phyloP scores from a whole-genome alignment of 1,140 invertebrate genomes.

The Nasonia vitripennis region DNA sequence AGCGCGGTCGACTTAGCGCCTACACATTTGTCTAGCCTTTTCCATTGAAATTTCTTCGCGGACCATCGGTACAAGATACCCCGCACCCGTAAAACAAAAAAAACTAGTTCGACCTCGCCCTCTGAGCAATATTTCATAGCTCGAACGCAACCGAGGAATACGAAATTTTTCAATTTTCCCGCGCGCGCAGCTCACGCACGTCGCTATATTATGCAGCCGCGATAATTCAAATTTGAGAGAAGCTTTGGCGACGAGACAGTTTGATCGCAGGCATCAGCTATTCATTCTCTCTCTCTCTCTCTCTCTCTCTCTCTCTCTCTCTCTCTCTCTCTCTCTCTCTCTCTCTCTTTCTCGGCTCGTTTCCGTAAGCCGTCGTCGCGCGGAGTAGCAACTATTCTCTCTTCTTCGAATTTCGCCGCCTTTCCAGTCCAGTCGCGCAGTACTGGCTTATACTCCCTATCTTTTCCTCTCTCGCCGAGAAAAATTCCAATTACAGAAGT shows the following conservation, averaged over 20 bases:
- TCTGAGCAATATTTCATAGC: not conserved
- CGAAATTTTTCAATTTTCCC: conserved; percentile 18
- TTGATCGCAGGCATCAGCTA: not conserved
- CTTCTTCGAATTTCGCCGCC: not conserved
- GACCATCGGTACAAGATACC: not conserved
- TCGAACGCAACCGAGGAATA: not conserved
- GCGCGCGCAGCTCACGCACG: not conserved
- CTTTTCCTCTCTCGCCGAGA: not conserved
- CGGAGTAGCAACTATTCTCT: no score
- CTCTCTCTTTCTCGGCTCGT: not conserved
- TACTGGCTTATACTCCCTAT: not conserved
- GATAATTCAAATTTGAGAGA: not conserved
- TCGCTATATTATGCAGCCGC: not conserved
- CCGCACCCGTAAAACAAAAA: not conserved
- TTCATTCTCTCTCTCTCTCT: not conserved
- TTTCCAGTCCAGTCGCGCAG: not conserved
- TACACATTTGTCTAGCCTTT: conserved; percentile 2
- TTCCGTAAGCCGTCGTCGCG: not conserved
- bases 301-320: no score
- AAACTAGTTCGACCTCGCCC: not conserved
- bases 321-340: not conserved
- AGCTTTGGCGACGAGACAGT: not conserved
- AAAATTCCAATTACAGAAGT: conserved; percentile 38
- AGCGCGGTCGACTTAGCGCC: not conserved
- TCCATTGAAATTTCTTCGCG: conserved; percentile 20